Evolutionary conservation across 1,140 invertebrate genomes (phyloP), one percentile per base, ranked within the genome.

Genomic region (Cataglyphis hispanica): DNA sequence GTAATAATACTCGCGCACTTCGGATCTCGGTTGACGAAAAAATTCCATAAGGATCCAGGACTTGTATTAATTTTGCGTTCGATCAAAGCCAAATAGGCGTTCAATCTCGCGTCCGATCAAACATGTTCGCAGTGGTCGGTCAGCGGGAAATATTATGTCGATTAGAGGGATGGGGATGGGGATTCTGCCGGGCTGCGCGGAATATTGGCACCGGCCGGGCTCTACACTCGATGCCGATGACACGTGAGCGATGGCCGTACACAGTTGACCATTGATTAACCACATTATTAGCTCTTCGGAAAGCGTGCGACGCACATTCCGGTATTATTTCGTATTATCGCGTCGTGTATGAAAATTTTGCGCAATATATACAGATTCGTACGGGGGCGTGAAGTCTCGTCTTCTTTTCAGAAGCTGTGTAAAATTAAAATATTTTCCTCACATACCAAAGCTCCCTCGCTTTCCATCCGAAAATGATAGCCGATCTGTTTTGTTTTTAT

Each of bases 121-220:
- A 50, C 34, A 40, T 66, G 83, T 34, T 76, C 40, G 43, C 25
- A 22, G 80, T 53, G 90, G 69, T 88, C 81, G 67, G 84, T 89
- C 87, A 86, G 64, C 67, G 80, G 89, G 88, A 92, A 93, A 93
- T 93, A 92, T 92, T 91, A 91, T 85, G 91, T 92, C 87, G 89
- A 92, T 93, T 91, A 93, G 89, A 87, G 74, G 87, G 80, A 40
- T 43, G 22, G 37, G 19, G 25, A 13, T 84, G 75, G 46, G 46
- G 80, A 89, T 92, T 92, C 37, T 86, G 84, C 85, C 67, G 91
- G 50, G 92, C 86, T 85, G 87, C 66, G 75, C 77, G 89, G 86
- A 91, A 93, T 72, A 83, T 93, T 92, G 91, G 85, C 76, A 64
- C 50, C 53, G 76, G 53, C 76, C 13, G 7, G 34, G 56, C 86